Evolutionary conservation across 2,113 vertebrate genomes (phyloP).

Genomic region (Struthio camelus): DNA sequence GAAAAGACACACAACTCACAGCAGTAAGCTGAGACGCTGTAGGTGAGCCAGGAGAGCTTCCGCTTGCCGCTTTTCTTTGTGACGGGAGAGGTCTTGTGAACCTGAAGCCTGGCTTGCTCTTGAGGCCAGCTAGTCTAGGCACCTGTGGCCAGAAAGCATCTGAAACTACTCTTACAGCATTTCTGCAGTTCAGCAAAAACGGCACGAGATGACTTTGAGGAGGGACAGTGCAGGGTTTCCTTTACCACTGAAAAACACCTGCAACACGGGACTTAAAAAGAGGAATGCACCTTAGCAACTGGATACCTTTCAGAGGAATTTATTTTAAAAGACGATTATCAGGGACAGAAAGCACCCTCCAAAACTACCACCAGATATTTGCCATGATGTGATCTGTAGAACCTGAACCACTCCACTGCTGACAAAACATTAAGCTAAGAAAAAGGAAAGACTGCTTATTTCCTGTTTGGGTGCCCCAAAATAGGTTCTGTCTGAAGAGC

Average conservation of each 20-base stretch:
- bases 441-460: not conserved
- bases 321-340: not conserved
- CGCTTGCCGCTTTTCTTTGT: not conserved
- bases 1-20: accelerated
- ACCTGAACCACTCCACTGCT: not conserved
- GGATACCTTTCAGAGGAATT: not conserved
- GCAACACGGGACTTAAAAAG: not conserved
- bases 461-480: not conserved
- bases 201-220: not conserved
- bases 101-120: not conserved
- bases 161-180: not conserved
- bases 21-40: not conserved
- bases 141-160: not conserved
- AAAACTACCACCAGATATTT: not conserved
- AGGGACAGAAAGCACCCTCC: not conserved
- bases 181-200: not conserved
- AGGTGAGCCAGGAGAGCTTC: not conserved
- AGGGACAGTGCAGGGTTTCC: not conserved
- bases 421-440: not conserved
- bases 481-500: not conserved
- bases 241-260: not conserved
- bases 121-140: not conserved
- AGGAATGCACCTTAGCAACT: not conserved
- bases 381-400: not conserved
- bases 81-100: not conserved